Conservation (phyloP, 1,140 invertebrate species). For the Lasaia peninsularis region DNA sequence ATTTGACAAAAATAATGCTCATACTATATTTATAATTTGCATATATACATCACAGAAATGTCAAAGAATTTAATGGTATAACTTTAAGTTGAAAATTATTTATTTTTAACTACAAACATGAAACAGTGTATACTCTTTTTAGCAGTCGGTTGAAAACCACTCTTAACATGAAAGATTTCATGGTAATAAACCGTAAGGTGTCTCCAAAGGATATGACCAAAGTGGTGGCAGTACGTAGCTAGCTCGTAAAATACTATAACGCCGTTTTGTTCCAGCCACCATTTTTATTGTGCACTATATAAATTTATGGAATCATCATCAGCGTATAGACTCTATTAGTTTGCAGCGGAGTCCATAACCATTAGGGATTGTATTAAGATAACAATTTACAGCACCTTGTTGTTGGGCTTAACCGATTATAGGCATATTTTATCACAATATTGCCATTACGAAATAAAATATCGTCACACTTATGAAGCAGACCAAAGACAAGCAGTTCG, state of each 20-base stretch:
- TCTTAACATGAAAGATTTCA: constrained; percentile 42
- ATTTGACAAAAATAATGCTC: too few relatives aligned
- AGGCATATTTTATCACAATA: background rate
- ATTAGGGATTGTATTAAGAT: constrained; percentile 65
- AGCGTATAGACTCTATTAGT: constrained; percentile 68
- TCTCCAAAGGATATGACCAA: constrained; percentile 39
- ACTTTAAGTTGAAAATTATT: too few relatives aligned
- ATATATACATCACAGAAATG: too few relatives aligned
- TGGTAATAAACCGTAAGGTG: constrained; percentile 39
- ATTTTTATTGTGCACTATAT: constrained; percentile 73
- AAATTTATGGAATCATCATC: constrained; percentile 76
- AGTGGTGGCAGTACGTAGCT: constrained; percentile 32
- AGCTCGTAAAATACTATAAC: constrained; percentile 63
- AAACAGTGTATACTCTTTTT: too few relatives aligned
- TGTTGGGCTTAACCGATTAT: constrained; percentile 6
- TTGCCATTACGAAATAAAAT: background rate
- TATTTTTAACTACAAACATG: too few relatives aligned
- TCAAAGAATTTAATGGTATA: too few relatives aligned
- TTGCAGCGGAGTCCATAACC: constrained; percentile 63
- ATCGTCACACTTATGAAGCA: too few relatives aligned
- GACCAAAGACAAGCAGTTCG: too few relatives aligned
- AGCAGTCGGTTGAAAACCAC: too few relatives aligned
- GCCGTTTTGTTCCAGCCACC: constrained; percentile 60
- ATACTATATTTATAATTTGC: too few relatives aligned
- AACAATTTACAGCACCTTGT: constrained; percentile 31